Evolutionary conservation across 37 sponge, comb jelly and placozoan species (phyloP), one percentile per base, ranked within the genome.

Genomic region (Diacarnus erythraeanus): DNA sequence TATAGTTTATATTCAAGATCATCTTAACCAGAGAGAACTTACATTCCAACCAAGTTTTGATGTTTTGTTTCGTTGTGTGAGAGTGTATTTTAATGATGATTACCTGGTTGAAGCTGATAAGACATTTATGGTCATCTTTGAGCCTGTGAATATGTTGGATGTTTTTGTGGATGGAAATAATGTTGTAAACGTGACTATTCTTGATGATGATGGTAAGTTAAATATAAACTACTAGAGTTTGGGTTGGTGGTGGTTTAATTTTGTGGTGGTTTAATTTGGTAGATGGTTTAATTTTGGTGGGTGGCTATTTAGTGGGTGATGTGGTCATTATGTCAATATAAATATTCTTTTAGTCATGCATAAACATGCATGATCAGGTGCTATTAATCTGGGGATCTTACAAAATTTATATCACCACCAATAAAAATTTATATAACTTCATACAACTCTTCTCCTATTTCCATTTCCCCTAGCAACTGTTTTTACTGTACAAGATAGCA

Each of bases 171-270:
- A 1, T 39, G 8, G 42, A 35, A 41, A 23, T n/a, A n/a, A n/a
- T n/a, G 25, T 38, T 23, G 42, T 22, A 23, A 40, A 39, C 22
- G 71, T 71, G 17, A 41, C 71, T 5, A 71, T 71, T 23, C 17
- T 21, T 38, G 71, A 71, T 38, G 71, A 71, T 71, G 71, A 71
- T 39, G 42, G 71, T 71, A 38, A 40, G 71, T 54, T 54, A 54
- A 21, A 54, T 54, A 54, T 54, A 54, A 18, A 12, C 57, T 54
- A 12, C n/a, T 23, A 25, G 64, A 61, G 64, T 61, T 61, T 8
- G 20, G 64, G 20, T 61, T 6, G 9, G 64, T 61, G 9, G 21
- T 61, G 64, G 20, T 15, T 61, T 61, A 25, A 27, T 29, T 15
- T 6, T 47, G 51, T 47, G 51, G 51, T 6, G 51, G 51, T 6